A percentile compares a stretch with the other conserved stretches of the same genome.
These are phyloP conservation scores for Cheilosia urbana DNA, from an alignment of 2,888 invertebrate genomes.

Conservation along the genomic window DNA sequence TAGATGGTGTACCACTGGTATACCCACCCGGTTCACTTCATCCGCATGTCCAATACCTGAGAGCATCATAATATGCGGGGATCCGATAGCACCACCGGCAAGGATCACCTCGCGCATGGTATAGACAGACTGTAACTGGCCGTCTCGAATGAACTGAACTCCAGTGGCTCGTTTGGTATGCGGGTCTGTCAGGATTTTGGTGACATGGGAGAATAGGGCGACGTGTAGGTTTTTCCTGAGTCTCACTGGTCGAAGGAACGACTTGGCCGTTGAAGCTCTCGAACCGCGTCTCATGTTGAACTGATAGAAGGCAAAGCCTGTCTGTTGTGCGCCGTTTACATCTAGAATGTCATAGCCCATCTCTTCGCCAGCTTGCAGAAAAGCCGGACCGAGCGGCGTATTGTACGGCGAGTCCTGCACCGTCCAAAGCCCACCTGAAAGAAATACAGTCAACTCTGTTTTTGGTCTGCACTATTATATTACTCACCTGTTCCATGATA, in stretches of 20 bases:
- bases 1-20: conserved; percentile 89
- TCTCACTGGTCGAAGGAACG: conserved; percentile 91
- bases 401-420: conserved; percentile 83
- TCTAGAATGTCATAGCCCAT: conserved; percentile 95
- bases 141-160: conserved; percentile 90
- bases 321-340: conserved; percentile 93
- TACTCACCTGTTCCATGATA: conserved; percentile 89
- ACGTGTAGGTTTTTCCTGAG: conserved; percentile 92
- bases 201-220: conserved; percentile 91
- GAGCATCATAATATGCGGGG: conserved; percentile 96
- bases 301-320: conserved; percentile 94
- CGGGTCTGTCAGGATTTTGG: conserved; percentile 90
- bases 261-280: conserved; percentile 93
- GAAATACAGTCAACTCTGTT: neutral
- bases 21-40: conserved; percentile 89
- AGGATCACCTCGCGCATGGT: conserved; percentile 83
- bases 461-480: conserved; percentile 8
- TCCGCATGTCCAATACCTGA: conserved; percentile 92
- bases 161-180: conserved; percentile 90
- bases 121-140: conserved; percentile 84
- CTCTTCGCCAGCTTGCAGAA: conserved; percentile 95
- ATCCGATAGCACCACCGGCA: conserved; percentile 93
- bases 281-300: conserved; percentile 94
- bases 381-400: conserved; percentile 93
- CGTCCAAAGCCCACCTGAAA: conserved; percentile 83